Base-by-base conservation (phyloP, 2,888 invertebrate species). In the Zygaena filipendulae region DNA sequence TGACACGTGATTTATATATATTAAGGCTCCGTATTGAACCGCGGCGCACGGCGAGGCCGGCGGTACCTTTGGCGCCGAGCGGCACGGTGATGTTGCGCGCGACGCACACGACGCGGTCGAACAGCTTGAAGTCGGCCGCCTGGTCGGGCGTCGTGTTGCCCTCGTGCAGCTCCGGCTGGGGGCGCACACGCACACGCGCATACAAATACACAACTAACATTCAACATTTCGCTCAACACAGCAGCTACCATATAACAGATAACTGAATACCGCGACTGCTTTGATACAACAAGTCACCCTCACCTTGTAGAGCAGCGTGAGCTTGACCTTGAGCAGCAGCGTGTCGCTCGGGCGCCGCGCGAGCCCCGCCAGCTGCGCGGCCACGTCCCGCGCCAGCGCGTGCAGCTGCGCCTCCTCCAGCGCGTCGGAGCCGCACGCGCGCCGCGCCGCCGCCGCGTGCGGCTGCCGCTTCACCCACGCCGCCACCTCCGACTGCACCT, bases 81-180 rank as follows among this genome's bases (percentile, higher is more conserved):
- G 95, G 95, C 9, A 93, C 91, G 1, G 88, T 83, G 51, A 86
- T 89, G 27, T 87, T 85, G 16, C 85, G 84, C 14, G 89, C 82
- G 0, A 90, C 87, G 52, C 90, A 87, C 3, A 96, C 86, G 23
- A 98, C 87, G 27, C 97, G 84, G 71, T 98, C 97, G 49, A 91
- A 87, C 35, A 97, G 56, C 35, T 74, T 54, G 67, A 83, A 90
- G 28, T 81, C 82, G 0, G 87, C 84, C 5, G 70, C 74, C 0
- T 84, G 69, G 62, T 94, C 94, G 0, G 94, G 91, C 4, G 82
- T 59, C 19, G 83, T 54, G 45, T 84, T 84, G 28, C 83, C 43
- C 75, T 83, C 52, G 68, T 83, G 59, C 28, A 79, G 54, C 20
- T 80, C 77, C 25, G 74, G 58, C 81, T 81, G 46, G 2, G 31